Percentiles rank a stretch among this genome's conserved stretches.
phyloP scores from a whole-genome alignment of 2,888 invertebrate genomes.

The Sphecodes monilicornis region DNA sequence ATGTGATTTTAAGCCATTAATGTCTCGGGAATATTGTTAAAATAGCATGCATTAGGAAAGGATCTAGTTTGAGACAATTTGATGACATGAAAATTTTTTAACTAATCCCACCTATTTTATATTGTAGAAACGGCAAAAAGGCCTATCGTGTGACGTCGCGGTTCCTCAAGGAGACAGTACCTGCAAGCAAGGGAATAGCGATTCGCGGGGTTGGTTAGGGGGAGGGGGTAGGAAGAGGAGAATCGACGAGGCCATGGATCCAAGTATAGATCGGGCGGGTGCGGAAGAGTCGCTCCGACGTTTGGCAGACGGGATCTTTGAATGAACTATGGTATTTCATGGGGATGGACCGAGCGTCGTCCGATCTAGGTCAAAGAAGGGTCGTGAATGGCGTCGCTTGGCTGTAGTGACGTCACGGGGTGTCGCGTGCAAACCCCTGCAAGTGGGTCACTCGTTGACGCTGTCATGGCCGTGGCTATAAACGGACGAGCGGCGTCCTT shows the following conservation, averaged over 20 bases:
- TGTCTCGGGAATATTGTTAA: too few species aligned
- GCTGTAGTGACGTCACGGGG: conserved; percentile 79
- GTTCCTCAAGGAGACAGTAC: not conserved
- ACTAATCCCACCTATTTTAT: too few species aligned
- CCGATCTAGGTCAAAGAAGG: conserved; percentile 79
- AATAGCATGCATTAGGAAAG: too few species aligned
- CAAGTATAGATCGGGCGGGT: not conserved
- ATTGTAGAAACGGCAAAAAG: too few species aligned
- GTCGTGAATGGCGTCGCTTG: conserved; percentile 82
- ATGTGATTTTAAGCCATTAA: too few species aligned
- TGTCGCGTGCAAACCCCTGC: conserved; percentile 76
- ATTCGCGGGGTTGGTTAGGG: not conserved
- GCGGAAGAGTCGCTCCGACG: not conserved
- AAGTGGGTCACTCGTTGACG: conserved; percentile 80
- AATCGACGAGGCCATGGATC: conserved; percentile 4
- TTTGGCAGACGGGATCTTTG: conserved; percentile 59
- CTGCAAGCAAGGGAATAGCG: not conserved
- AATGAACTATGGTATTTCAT: conserved; percentile 82
- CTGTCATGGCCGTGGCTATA: conserved; percentile 78
- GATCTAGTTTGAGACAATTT: too few species aligned
- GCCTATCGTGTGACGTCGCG: not conserved
- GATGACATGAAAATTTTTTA: not conserved
- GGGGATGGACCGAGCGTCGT: conserved; percentile 67
- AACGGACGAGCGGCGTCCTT: conserved; percentile 57
- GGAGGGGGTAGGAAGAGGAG: not conserved